Evolutionary conservation across 2,113 vertebrate species (phyloP).

Genomic region (Cebidichthys violaceus): DNA sequence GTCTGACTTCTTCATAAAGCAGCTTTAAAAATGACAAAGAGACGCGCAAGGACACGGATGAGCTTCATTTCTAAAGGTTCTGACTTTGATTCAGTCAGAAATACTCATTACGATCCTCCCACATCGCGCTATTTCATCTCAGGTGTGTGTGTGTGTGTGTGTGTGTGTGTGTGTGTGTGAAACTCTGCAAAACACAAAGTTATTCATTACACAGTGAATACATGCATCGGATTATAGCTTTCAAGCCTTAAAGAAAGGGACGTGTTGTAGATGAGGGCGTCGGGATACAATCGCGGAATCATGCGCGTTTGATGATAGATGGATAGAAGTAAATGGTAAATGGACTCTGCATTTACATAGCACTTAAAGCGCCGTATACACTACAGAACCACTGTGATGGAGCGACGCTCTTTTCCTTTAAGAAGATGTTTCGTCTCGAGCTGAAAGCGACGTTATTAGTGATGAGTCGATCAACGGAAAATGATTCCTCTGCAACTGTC

Average conservation of each 20-base stretch:
- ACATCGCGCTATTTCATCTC: background rate
- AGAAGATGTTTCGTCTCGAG: background rate
- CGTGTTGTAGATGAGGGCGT: background rate
- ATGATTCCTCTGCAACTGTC: background rate
- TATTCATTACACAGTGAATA: background rate
- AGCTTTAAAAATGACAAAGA: background rate
- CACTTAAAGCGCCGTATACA: too few relatives aligned
- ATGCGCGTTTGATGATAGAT: background rate
- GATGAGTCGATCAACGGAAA: slow-evolving; percentile 4
- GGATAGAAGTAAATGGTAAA: background rate
- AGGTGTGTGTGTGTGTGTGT: background rate
- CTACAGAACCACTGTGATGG: background rate
- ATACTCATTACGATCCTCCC: background rate
- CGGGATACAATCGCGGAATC: background rate
- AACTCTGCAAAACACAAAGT: background rate
- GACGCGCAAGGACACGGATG: background rate
- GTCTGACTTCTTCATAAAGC: background rate
- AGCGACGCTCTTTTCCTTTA: background rate
- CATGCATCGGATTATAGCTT: background rate
- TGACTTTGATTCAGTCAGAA: background rate
- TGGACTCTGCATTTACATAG: background rate
- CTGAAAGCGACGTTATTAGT: background rate
- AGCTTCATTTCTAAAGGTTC: background rate
- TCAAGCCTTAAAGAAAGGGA: background rate
- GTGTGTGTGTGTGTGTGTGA: background rate